Percentiles rank a stretch among this genome's conserved stretches.
Evolutionary conservation across 2,888 invertebrate genomes (phyloP).

Genomic region (Aelia acuminata): DNA sequence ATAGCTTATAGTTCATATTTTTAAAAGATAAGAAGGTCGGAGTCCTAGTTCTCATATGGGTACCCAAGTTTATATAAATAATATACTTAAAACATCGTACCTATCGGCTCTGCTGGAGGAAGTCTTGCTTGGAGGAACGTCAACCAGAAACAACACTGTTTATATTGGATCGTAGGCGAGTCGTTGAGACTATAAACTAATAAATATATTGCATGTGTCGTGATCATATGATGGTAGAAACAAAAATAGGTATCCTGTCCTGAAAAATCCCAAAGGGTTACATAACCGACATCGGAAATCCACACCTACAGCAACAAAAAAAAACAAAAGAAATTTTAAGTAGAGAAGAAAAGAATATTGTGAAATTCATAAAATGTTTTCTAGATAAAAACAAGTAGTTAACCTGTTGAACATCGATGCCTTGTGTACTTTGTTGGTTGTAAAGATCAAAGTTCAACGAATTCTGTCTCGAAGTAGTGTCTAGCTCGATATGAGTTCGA

Average conservation of each 20-base stretch:
- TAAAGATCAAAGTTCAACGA: slow-evolving; percentile 74
- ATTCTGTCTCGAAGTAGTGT: slow-evolving; percentile 74
- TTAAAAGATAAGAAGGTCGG: too few relatives aligned
- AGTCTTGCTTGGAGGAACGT: slow-evolving; percentile 80
- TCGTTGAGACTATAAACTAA: slow-evolving; percentile 79
- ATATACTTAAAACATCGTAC: slow-evolving; percentile 69
- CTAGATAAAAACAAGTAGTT: neutral
- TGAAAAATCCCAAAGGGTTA: slow-evolving; percentile 82
- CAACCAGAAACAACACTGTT: slow-evolving; percentile 81
- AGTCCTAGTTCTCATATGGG: too few relatives aligned
- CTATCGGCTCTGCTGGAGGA: slow-evolving; percentile 74
- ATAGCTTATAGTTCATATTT: too few relatives aligned
- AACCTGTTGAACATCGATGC: slow-evolving; percentile 77
- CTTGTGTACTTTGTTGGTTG: slow-evolving; percentile 75
- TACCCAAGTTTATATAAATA: too few relatives aligned
- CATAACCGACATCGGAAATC: slow-evolving; percentile 75
- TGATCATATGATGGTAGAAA: slow-evolving; percentile 81
- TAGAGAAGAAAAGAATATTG: too few relatives aligned
- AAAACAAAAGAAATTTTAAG: too few relatives aligned
- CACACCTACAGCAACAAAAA: slow-evolving; percentile 70
- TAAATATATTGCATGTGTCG: slow-evolving; percentile 72
- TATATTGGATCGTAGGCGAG: slow-evolving; percentile 77
- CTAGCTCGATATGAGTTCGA: slow-evolving; percentile 74
- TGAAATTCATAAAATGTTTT: slow-evolving; percentile 17
- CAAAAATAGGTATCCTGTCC: slow-evolving; percentile 81